Evolutionary conservation across 1,140 invertebrate species (phyloP), one percentile per base, ranked within the genome.

Genomic region (Drosophila athabasca): DNA sequence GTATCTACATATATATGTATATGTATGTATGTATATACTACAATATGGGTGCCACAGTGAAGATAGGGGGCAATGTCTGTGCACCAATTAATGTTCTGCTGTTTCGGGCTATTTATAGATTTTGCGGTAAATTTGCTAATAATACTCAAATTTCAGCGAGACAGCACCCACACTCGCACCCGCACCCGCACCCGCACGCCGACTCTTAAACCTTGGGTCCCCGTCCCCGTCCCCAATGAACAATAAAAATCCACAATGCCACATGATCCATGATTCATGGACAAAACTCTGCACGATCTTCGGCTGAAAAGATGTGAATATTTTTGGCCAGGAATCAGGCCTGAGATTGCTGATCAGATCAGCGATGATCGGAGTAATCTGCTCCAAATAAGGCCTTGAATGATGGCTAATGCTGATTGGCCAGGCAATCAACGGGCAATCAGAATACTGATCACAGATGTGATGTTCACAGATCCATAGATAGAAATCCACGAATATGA

Each of bases 101-200:
- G n/a, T 11, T 11, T 35, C n/a, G 29, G 43, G 76, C 76, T 88
- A 88, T 88, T 88, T 89, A 76, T 88, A 88, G 83, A 79, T 83
- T 88, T 88, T 83, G 84, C 68, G 79, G 79, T 89, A 71, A 83
- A 88, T 74, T 88, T 81, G 59, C 83, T 83, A 88, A 88, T 88
- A 88, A 88, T 88, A 88, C 83, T 88, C 83, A 62, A 83, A 83
- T 88, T 88, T 88, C 83, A 83, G 53, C 67, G 48, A 73, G 35
- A 46, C 53, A 65, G 61, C 53, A 65, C 50, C 49, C 46, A 60
- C 61, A 74, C 61, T 41, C 46, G 11, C 29, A 68, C 39, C 19
- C 52, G 0, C 24, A 26, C 24, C 24, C 17, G 17, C 29, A 68
- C 39, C 19, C 52, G 0, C 24, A 26, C 24, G 4, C 17, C 0